Conservation (phyloP, 30 jellyfish, hydroid and myxozoan species). For the Aurelia aurita complex sp. Pacific region DNA sequence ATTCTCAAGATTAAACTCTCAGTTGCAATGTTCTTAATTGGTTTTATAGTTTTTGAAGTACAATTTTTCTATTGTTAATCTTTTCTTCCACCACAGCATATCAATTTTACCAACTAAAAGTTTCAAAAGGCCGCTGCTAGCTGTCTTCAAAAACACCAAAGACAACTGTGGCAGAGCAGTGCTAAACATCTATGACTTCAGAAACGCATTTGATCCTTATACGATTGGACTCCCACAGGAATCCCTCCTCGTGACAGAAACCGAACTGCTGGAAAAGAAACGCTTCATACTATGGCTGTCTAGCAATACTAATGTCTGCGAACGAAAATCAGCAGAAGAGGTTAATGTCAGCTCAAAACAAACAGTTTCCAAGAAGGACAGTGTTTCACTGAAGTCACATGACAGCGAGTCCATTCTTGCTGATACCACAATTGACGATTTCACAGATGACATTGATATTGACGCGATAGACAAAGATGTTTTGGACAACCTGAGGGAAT, state of each 20-base stretch:
- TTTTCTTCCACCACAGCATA: conserved; percentile 7
- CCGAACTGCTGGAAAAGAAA: not conserved
- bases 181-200: conserved; percentile 33
- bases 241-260: conserved; percentile 27
- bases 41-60: not conserved
- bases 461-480: conserved; percentile 64
- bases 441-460: conserved; percentile 28
- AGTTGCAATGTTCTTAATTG: too few relatives aligned
- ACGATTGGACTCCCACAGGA: conserved; percentile 19
- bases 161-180: conserved; percentile 7
- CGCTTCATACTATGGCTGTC: conserved; percentile 37
- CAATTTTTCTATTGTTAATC: not conserved
- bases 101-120: conserved; percentile 31
- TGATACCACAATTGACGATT: conserved; percentile 3
- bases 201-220: conserved; percentile 42
- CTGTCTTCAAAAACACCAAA: conserved; percentile 36
- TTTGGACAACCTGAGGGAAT: conserved; percentile 48
- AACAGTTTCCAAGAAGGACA: not conserved
- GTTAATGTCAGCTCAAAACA: conserved; percentile 10
- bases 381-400: not conserved
- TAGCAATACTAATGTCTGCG: not conserved
- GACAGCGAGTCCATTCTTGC: not conserved
- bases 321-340: not conserved
- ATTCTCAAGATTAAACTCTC: too few relatives aligned
- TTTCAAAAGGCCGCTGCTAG: conserved; percentile 44